These are phyloP conservation scores for Cheilosia variabilis DNA, from an alignment of 2,888 invertebrate genomes.

Conservation along the genomic window DNA sequence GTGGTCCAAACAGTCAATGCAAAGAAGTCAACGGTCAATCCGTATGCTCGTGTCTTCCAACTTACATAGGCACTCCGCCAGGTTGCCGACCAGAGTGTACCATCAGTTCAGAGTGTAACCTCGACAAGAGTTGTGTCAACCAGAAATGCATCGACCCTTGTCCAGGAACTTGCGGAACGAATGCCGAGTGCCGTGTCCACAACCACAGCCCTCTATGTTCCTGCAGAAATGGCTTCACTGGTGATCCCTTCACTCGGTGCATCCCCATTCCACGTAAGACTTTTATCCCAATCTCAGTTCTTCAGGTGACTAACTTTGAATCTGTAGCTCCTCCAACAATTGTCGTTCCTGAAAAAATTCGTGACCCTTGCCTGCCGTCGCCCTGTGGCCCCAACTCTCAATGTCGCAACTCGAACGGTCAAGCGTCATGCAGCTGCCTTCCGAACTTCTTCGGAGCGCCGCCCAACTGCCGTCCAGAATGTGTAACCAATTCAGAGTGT, in stretches of 20 bases:
- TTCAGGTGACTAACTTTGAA: not conserved
- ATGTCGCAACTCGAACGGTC: slow-evolving; percentile 86
- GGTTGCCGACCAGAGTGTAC: slow-evolving; percentile 89
- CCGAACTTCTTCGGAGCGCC: slow-evolving; percentile 88
- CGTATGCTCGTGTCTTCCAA: slow-evolving; percentile 88
- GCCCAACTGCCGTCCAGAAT: slow-evolving; percentile 89
- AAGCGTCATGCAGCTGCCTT: slow-evolving; percentile 88
- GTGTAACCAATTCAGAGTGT: slow-evolving; percentile 90
- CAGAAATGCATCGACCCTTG: slow-evolving; percentile 90
- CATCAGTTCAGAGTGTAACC: slow-evolving; percentile 87
- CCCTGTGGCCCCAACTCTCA: slow-evolving; percentile 89
- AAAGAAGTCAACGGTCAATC: slow-evolving; percentile 87
- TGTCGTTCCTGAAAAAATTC: slow-evolving; percentile 77
- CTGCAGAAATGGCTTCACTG: slow-evolving; percentile 87
- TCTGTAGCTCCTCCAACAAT: slow-evolving; percentile 79
- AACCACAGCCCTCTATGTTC: slow-evolving; percentile 89
- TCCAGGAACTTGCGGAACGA: slow-evolving; percentile 88
- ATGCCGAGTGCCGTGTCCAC: slow-evolving; percentile 88
- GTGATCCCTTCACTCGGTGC: slow-evolving; percentile 88
- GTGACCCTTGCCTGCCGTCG: slow-evolving; percentile 87
- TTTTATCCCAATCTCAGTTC: slow-evolving; percentile 83
- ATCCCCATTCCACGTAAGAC: slow-evolving; percentile 83
- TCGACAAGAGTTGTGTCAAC: slow-evolving; percentile 87
- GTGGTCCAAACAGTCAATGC: slow-evolving; percentile 92
- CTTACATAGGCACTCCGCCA: slow-evolving; percentile 89